Evolutionary conservation across 2,888 invertebrate genomes (phyloP), one percentile per base, ranked within the genome.

Genomic region (Macaria liturata): DNA sequence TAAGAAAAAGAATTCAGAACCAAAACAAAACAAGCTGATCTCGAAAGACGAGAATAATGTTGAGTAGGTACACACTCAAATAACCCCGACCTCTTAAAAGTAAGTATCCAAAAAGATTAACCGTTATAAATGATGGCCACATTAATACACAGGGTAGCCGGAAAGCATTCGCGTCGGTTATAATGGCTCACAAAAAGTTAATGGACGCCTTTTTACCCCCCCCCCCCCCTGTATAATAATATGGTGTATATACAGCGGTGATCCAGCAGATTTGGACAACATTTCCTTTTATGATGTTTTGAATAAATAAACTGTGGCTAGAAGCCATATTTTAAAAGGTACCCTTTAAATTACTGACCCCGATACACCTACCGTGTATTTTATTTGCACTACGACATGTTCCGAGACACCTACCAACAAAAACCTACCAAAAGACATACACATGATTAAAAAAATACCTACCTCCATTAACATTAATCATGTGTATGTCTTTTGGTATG

Each of bases 121-220:
- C 70, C 64, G 62, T 71, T 69, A 70, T 64, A 70, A 68, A 69
- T 61, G 65, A 62, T 43, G 52, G 43, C 46, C 50, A 54, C 50
- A 57, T 57, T 70, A 71, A 67, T 69, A 65, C 69, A 71, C 69
- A 71, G 61, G 52, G 47, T 52, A 61, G 49, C 70, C 76, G 78
- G 79, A 78, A 78, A 72, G 68, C 72, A 76, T 75, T 79, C 66
- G 54, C 64, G 47, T 61, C 66, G 64, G 65, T 52, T 61, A 66
- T 78, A 83, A 83, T 78, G 80, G 70, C 58, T 62, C 67, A 66
- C 79, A 80, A 81, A 83, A 83, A 81, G 79, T 74, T 80, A 83
- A 83, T 83, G 83, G 81, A 75, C 64, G 71, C 69, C 66, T 72
- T 80, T 71, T 59, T 63, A 52, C 70, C 65, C 49, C n/a, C n/a